Conservation (phyloP, 2,797 vertebrate species). For the Pipistrellus kuhlii region DNA sequence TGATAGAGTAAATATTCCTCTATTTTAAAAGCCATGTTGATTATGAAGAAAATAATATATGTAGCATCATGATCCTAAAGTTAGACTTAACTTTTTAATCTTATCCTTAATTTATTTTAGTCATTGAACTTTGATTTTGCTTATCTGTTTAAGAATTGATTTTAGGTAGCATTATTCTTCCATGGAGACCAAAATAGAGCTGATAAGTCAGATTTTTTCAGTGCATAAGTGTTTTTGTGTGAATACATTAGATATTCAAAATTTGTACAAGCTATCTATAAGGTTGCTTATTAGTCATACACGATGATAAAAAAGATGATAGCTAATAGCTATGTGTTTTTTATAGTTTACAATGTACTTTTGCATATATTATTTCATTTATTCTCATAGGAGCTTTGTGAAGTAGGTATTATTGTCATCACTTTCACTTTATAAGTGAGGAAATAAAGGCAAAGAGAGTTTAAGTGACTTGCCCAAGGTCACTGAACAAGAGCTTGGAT, state of each 20-base stretch:
- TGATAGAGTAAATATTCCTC: conserved; percentile 45
- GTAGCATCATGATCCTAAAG: not conserved
- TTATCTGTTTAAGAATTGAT: conserved; percentile 60
- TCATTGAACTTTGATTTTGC: conserved; percentile 43
- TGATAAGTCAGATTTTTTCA: not conserved
- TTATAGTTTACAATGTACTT: conserved; percentile 54
- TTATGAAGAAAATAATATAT: conserved; percentile 8
- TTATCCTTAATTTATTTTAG: conserved; percentile 56
- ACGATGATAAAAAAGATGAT: conserved; percentile 43
- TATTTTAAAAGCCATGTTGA: conserved; percentile 53
- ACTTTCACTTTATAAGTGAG: conserved; percentile 13
- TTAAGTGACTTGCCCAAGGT: not conserved
- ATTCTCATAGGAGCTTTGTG: not conserved
- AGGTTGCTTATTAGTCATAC: conserved; percentile 51
- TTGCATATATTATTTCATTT: conserved; percentile 5
- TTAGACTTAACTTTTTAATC: conserved; percentile 45
- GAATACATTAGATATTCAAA: conserved; percentile 50
- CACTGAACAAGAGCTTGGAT: not conserved
- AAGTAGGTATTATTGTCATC: conserved; percentile 1
- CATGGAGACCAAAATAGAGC: conserved; percentile 40
- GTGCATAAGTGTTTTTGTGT: conserved; percentile 10
- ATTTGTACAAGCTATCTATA: conserved; percentile 19
- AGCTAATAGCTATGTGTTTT: conserved; percentile 25
- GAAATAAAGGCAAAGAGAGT: not conserved
- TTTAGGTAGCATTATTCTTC: conserved; percentile 52